Percentiles rank a stretch among this genome's conserved stretches.
Conservation (phyloP, 2,113 vertebrate species). For the Paraplagusia blochii region DNA sequence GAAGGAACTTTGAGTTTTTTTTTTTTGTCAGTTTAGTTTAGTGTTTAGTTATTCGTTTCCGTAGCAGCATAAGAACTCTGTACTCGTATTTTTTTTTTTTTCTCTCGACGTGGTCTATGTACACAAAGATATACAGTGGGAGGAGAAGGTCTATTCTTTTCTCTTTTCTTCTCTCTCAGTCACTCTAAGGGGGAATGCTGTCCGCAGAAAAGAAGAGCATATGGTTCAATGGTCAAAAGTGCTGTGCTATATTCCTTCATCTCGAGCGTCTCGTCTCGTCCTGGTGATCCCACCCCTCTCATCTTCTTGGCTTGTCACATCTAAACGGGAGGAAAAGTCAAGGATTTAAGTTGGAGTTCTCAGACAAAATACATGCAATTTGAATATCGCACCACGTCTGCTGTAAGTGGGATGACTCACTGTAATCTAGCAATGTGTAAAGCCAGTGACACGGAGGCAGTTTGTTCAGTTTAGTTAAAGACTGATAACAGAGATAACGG, state of each 20-base stretch:
- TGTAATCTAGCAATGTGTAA: too few species aligned
- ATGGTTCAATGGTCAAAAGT: slow-evolving; percentile 89
- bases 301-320: slow-evolving; percentile 98
- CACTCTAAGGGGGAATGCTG: slow-evolving; percentile 86
- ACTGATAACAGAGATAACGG: too few species aligned
- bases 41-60: slow-evolving; percentile 62
- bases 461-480: too few species aligned
- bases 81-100: slow-evolving; percentile 54
- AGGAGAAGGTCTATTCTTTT: slow-evolving; percentile 58
- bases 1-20: slow-evolving; percentile 46
- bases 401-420: too few species aligned
- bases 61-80: slow-evolving; percentile 74
- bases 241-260: slow-evolving; percentile 97
- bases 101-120: slow-evolving; percentile 61
- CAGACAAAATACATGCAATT: neutral
- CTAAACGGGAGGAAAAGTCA: slow-evolving; percentile 56
- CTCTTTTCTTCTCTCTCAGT: slow-evolving; percentile 64
- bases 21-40: slow-evolving; percentile 64
- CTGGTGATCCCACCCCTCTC: slow-evolving; percentile 75
- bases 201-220: slow-evolving; percentile 81
- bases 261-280: slow-evolving; percentile 70
- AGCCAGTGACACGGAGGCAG: too few species aligned
- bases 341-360: neutral
- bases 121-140: slow-evolving; percentile 70
- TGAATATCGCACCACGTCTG: too few species aligned